phyloP scores from a whole-genome alignment of 2,888 invertebrate species.

The Habroteleia sp. region DNA sequence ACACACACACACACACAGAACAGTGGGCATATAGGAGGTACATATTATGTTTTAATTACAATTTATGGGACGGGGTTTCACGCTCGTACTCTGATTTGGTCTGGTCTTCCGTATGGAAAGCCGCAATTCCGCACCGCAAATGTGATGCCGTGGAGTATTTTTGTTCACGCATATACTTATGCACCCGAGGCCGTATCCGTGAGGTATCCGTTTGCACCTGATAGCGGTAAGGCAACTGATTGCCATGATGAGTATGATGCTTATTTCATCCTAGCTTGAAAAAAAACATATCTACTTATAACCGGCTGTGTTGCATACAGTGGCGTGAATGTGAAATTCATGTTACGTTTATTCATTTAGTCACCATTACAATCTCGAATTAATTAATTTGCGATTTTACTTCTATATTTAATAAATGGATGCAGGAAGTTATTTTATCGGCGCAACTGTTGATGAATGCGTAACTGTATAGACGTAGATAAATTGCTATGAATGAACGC shows the following conservation, averaged over 20 bases:
- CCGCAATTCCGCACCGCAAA: slow-evolving; percentile 22
- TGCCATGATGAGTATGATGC: slow-evolving; percentile 38
- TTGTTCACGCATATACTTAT: slow-evolving; percentile 24
- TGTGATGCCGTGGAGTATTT: slow-evolving; percentile 13
- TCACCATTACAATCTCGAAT: slow-evolving; percentile 4
- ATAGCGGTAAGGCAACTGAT: slow-evolving; percentile 40
- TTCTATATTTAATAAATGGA: slow-evolving; percentile 7
- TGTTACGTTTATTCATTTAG: slow-evolving; percentile 12
- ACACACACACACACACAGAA: too few relatives aligned
- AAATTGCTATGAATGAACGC: slow-evolving; percentile 20
- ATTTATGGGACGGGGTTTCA: slow-evolving; percentile 73
- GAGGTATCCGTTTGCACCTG: slow-evolving; percentile 40
- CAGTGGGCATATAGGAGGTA: slow-evolving; percentile 40
- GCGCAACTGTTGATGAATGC: neutral
- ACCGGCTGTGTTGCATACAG: slow-evolving; percentile 19
- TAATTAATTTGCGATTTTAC: slow-evolving; percentile 33
- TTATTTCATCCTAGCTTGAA: slow-evolving; percentile 20
- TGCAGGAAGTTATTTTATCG: slow-evolving; percentile 14
- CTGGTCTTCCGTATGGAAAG: slow-evolving; percentile 31
- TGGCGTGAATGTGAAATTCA: slow-evolving; percentile 25
- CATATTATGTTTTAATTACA: slow-evolving; percentile 74
- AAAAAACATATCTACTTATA: slow-evolving; percentile 6
- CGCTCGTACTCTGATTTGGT: slow-evolving; percentile 62
- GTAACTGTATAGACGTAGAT: neutral
- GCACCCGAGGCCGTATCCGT: slow-evolving; percentile 21